These are phyloP conservation scores for Heliconius charithonia DNA, from an alignment of 2,888 invertebrate genomes.

Conservation along the genomic window DNA sequence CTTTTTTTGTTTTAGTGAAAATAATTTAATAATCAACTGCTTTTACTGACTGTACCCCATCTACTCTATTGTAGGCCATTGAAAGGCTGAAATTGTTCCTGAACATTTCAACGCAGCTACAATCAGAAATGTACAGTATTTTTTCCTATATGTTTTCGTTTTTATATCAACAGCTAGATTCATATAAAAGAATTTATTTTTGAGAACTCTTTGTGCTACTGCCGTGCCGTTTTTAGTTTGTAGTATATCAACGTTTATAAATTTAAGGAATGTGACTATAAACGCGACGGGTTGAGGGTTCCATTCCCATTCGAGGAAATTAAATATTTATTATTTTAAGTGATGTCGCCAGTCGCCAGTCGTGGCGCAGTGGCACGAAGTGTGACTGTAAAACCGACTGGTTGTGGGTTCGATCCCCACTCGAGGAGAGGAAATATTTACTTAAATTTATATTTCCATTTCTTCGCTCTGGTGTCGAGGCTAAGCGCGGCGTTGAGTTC, in stretches of 20 bases:
- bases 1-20: not conserved
- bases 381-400: too few species aligned
- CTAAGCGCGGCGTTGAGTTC: too few species aligned
- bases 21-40: not conserved
- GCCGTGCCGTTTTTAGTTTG: not conserved
- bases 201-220: not conserved
- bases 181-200: constrained; percentile 19
- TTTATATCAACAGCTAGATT: constrained; percentile 31
- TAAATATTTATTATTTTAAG: too few species aligned
- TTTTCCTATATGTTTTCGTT: constrained; percentile 35
- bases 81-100: constrained; percentile 41
- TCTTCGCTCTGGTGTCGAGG: too few species aligned
- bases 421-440: too few species aligned
- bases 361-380: too few species aligned
- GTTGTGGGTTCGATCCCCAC: too few species aligned
- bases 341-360: too few species aligned
- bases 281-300: too few species aligned
- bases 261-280: too few species aligned
- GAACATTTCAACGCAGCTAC: constrained; percentile 42
- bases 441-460: too few species aligned
- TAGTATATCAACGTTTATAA: not conserved
- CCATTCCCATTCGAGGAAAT: too few species aligned
- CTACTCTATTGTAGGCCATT: constrained; percentile 40
- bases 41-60: constrained; percentile 32
- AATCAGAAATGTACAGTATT: constrained; percentile 41